Base-by-base conservation (phyloP, 2,113 vertebrate genomes). In the Vidua macroura region DNA sequence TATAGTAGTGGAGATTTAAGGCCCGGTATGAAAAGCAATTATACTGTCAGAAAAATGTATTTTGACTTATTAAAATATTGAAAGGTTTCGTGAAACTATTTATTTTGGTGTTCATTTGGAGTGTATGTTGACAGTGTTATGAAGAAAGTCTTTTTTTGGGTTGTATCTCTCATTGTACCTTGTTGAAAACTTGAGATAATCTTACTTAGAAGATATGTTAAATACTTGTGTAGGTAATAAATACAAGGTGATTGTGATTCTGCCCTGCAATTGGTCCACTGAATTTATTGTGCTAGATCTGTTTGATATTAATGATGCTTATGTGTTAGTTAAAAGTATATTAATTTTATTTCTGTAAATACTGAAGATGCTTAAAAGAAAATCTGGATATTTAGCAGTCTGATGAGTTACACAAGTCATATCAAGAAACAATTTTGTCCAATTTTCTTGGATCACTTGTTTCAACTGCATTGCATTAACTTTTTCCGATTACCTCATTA, bases 51-150 rank as follows among this genome's bases (percentile, higher is more conserved):
- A 98, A 98, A 99, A 98, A 97, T 98, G 97, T 98, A 98, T 99
- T 99, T 98, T 99, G 98, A 99, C 98, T 98, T 98, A 98, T 98
- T 98, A 98, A 98, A 99, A 98, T 98, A 97, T 97, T 98, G 97
- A 98, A 98, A 98, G 97, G 97, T 98, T 97, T 98, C 94, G 97
- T 94, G 97, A 97, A 98, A 98, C 96, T 98, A 98, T 98, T 98
- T 98, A 97, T 97, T 97, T 98, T 98, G 95, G 90, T 96, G 95
- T 93, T 97, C 96, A 88, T 89, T 76, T 91, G 93, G 95, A 86
- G 95, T 48, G 74, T 96, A 97, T 96, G 96, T 97, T 98, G 98
- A 98, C 98, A 98, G 97, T 87, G 80, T 90, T 97, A 96, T 80
- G 94, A 98, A 98, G 87, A 95, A 96, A 95, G 96, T 83, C 84